phyloP scores from a whole-genome alignment of 2,888 invertebrate genomes.

The Eretmocerus hayati region DNA sequence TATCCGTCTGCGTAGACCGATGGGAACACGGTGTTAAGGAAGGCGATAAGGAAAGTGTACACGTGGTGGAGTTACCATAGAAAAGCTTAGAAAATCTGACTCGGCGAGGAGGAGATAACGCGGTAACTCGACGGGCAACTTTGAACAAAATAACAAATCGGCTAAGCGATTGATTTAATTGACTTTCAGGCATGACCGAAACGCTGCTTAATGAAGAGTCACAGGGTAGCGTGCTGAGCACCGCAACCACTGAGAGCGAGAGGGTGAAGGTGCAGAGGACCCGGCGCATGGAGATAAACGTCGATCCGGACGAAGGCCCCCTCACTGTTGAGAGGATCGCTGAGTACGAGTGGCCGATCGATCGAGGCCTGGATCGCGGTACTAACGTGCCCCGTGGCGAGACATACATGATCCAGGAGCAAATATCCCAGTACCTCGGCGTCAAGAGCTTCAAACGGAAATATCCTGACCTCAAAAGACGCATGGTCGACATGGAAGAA shows the following conservation, averaged over 20 bases:
- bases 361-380: constrained; percentile 66
- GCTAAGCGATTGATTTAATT: too few relatives aligned
- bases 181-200: constrained; percentile 21
- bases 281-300: constrained; percentile 44
- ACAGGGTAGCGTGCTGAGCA: constrained; percentile 75
- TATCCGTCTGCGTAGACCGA: too few relatives aligned
- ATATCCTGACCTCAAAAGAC: constrained; percentile 79
- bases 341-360: constrained; percentile 88
- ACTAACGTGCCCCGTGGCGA: constrained; percentile 59
- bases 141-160: too few relatives aligned
- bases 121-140: too few relatives aligned
- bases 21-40: too few relatives aligned
- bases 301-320: constrained; percentile 46
- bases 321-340: constrained; percentile 82
- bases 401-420: constrained; percentile 93
- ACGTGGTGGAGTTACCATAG: too few relatives aligned
- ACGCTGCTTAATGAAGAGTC: constrained; percentile 61
- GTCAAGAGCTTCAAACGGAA: constrained; percentile 96
- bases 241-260: constrained; percentile 57
- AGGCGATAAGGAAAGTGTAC: too few relatives aligned
- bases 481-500: constrained; percentile 85
- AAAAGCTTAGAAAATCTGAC: too few relatives aligned
- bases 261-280: constrained; percentile 42
- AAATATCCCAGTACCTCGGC: constrained; percentile 86
- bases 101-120: too few relatives aligned